A percentile compares a stretch with the other conserved stretches of the same genome.
These are phyloP conservation scores for Agonopterix arenella DNA, from an alignment of 2,888 invertebrate genomes.

Conservation along the genomic window DNA sequence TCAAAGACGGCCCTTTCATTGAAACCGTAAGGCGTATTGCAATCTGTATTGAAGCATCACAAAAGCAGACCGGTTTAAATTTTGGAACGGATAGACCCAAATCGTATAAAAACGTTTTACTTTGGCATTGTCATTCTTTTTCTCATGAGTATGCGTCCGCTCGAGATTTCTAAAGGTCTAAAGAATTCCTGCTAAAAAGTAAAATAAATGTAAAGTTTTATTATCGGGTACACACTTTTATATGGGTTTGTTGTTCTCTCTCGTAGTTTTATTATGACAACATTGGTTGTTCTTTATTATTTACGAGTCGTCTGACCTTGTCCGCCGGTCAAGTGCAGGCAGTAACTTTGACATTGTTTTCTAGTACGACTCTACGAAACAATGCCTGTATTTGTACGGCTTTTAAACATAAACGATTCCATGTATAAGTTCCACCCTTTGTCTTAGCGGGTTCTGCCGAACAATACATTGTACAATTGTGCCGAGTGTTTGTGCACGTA, in stretches of 20 bases:
- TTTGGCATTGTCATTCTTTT: constrained; percentile 22
- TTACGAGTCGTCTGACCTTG: constrained; percentile 52
- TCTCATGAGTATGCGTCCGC: constrained; percentile 12
- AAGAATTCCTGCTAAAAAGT: constrained; percentile 10
- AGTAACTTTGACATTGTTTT: constrained; percentile 46
- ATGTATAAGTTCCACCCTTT: constrained; percentile 28
- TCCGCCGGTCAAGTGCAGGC: constrained; percentile 43
- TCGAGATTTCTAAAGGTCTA: constrained; percentile 23
- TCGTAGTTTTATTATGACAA: constrained; percentile 21
- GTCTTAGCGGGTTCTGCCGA: constrained; percentile 18
- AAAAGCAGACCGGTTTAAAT: constrained; percentile 46
- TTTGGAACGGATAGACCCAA: constrained; percentile 30
- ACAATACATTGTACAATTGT: constrained; percentile 3
- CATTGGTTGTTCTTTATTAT: constrained; percentile 20
- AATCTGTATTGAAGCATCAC: constrained; percentile 33
- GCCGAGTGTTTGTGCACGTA: constrained; percentile 15
- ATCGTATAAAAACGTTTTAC: constrained; percentile 31
- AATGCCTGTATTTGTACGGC: constrained; percentile 21
- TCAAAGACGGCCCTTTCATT: constrained; percentile 23
- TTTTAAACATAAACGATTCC: constrained; percentile 25
- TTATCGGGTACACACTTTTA: constrained; percentile 19
- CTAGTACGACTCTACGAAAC: constrained; percentile 24
- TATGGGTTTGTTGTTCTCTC: constrained; percentile 16
- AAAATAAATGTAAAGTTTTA: constrained; percentile 22
- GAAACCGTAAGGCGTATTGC: constrained; percentile 36